A percentile compares a stretch with the other conserved stretches of the same genome.
phyloP scores from a whole-genome alignment of 2,888 invertebrate genomes.

The Cephalotes varians region DNA sequence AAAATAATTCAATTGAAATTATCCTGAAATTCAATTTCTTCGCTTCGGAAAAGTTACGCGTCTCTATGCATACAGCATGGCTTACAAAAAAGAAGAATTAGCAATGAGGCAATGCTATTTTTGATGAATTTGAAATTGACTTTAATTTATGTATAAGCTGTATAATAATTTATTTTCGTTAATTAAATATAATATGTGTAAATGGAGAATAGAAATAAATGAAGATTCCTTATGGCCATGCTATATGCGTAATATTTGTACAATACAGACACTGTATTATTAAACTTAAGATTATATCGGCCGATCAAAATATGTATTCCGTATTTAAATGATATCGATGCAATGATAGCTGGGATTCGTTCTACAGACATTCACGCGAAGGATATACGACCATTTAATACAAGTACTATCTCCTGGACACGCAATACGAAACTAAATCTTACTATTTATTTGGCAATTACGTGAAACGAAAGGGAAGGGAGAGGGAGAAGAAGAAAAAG shows the following conservation, averaged over 20 bases:
- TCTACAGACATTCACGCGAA: conserved; percentile 15
- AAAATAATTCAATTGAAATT: neutral
- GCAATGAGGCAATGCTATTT: neutral
- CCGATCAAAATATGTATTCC: neutral
- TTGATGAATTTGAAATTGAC: conserved; percentile 2
- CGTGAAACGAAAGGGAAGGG: conserved; percentile 1
- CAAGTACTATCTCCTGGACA: neutral
- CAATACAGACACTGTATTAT: neutral
- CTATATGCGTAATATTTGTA: neutral
- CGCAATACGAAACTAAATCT: neutral
- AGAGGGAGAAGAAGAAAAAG: neutral
- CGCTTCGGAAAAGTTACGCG: neutral
- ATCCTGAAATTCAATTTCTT: neutral
- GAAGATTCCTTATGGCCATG: neutral
- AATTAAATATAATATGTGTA: neutral
- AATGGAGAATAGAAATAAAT: neutral
- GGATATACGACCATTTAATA: conserved; percentile 28
- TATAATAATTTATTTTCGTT: conserved; percentile 25
- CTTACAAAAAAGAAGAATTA: conserved; percentile 3
- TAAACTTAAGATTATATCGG: conserved; percentile 13
- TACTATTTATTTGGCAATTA: conserved; percentile 50
- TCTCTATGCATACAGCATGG: neutral
- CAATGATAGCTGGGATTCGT: neutral
- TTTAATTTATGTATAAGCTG: neutral
- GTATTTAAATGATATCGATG: neutral